Conservation (phyloP, 2,888 invertebrate genomes). For the Ochropacha duplaris region DNA sequence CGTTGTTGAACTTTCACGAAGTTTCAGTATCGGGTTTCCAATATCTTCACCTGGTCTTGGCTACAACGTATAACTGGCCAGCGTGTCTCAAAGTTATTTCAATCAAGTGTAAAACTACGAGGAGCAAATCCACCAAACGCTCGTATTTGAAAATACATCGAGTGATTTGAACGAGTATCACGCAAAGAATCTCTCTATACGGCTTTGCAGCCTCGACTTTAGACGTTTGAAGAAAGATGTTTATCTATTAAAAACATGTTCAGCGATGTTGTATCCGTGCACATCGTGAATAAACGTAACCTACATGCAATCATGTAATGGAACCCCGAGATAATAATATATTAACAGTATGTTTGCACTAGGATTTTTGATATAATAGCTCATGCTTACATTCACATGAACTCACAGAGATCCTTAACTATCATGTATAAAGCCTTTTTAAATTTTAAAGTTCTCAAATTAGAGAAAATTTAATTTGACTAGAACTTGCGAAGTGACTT, state of each 20-base stretch:
- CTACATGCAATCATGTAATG: constrained; percentile 8
- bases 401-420: no score
- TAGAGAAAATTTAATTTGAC: no score
- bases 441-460: no score
- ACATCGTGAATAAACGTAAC: neutral
- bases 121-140: no score
- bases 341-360: no score
- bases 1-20: neutral
- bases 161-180: neutral
- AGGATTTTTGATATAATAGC: neutral
- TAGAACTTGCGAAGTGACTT: no score
- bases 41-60: neutral
- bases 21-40: neutral
- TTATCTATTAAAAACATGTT: neutral
- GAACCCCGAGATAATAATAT: neutral
- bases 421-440: no score
- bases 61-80: neutral
- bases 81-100: neutral
- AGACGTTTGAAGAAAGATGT: neutral
- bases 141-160: no score
- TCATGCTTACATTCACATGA: neutral
- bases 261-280: neutral
- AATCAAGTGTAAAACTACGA: neutral
- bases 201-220: neutral
- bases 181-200: neutral